A percentile compares a stretch with the other conserved stretches of the same genome.
phyloP scores from a whole-genome alignment of 2,888 invertebrate species.

The Ichneumon xanthorius region DNA sequence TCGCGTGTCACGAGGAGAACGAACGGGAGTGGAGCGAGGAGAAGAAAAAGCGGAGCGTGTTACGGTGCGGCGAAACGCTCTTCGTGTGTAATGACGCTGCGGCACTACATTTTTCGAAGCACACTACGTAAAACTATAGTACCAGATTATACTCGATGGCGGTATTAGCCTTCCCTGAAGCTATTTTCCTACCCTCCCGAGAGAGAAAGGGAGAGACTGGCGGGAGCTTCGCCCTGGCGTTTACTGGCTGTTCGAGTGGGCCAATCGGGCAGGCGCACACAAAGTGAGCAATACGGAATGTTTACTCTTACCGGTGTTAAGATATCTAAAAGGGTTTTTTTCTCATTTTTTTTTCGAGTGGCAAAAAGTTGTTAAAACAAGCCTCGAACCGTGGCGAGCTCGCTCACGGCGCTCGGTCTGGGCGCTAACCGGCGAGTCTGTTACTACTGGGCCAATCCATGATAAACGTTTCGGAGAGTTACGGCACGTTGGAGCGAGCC shows the following conservation, averaged over 20 bases:
- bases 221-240: not conserved
- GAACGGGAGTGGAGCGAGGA: conserved; percentile 1
- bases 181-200: not conserved
- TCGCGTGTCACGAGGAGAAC: conserved; percentile 34
- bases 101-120: conserved; percentile 46
- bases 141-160: conserved; percentile 8
- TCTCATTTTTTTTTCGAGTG: too few relatives aligned
- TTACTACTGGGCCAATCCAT: not conserved
- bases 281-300: not conserved
- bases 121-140: not conserved
- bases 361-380: not conserved
- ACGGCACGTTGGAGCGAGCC: too few relatives aligned
- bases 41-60: conserved; percentile 28
- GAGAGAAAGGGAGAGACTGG: not conserved
- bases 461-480: not conserved
- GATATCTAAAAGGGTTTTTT: too few relatives aligned
- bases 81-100: conserved; percentile 54
- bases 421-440: not conserved
- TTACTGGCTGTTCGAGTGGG: not conserved
- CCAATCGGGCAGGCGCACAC: not conserved
- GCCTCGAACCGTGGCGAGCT: not conserved
- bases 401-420: not conserved
- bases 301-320: not conserved
- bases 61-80: conserved; percentile 38
- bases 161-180: conserved; percentile 15